These are phyloP conservation scores for Microtus agrestis DNA, from an alignment of 2,797 vertebrate genomes.

Conservation along the genomic window DNA sequence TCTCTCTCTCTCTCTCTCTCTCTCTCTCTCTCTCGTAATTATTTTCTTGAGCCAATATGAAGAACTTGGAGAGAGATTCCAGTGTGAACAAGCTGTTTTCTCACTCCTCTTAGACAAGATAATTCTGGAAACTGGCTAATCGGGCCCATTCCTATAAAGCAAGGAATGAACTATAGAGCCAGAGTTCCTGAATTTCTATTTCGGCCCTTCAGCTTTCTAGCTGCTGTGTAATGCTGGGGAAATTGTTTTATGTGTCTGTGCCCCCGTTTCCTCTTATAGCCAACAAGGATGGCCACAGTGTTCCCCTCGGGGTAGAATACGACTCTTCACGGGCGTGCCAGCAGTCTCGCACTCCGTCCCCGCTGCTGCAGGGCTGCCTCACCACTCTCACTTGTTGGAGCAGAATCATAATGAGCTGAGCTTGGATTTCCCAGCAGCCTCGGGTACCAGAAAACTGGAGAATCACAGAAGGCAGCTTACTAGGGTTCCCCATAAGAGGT, in stretches of 20 bases:
- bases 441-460: neutral
- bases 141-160: neutral
- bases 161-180: conserved; percentile 9
- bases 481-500: neutral
- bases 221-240: neutral
- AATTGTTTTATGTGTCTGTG: neutral
- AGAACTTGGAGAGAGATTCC: neutral
- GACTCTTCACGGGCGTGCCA: neutral
- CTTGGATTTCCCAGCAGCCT: neutral
- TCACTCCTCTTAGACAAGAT: neutral
- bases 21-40: neutral
- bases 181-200: neutral
- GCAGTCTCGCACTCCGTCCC: neutral
- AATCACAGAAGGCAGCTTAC: neutral
- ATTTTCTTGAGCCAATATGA: neutral
- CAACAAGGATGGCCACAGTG: neutral
- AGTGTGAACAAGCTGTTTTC: neutral
- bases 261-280: conserved; percentile 7
- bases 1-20: neutral
- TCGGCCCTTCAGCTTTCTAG: neutral
- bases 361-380: neutral
- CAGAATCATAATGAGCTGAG: neutral
- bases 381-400: neutral
- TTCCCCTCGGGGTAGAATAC: neutral
- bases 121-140: neutral